These are phyloP conservation scores for Parnassius mnemosyne DNA, from an alignment of 2,888 invertebrate genomes.

Conservation along the genomic window DNA sequence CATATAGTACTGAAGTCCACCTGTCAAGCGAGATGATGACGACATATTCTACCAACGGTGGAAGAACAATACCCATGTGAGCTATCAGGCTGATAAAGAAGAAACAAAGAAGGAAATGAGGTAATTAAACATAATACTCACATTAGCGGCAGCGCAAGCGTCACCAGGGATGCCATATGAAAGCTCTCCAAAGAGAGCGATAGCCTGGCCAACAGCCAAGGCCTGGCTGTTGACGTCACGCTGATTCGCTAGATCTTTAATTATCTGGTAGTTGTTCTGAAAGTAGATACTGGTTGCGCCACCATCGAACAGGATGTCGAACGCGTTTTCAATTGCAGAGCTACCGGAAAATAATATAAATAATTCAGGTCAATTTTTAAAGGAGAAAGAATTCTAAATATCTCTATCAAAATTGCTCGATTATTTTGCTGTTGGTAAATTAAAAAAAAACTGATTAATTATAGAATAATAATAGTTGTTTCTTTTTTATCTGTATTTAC, in stretches of 20 bases:
- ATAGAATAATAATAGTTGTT: no score
- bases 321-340: constrained; percentile 37
- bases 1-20: no score
- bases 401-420: no score
- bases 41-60: no score
- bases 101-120: background rate
- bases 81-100: no score
- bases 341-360: constrained; percentile 23
- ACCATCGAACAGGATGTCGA: constrained; percentile 41
- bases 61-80: no score
- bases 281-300: constrained; percentile 47
- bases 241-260: constrained; percentile 43
- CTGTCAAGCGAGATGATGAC: no score
- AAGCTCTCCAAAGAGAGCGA: constrained; percentile 44
- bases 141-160: constrained; percentile 52
- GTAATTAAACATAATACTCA: constrained; percentile 39
- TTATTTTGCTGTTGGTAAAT: no score
- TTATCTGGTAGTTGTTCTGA: constrained; percentile 36
- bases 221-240: constrained; percentile 40
- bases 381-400: no score
- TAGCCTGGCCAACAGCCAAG: constrained; percentile 40
- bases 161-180: constrained; percentile 54
- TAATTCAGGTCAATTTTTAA: no score
- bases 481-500: no score
- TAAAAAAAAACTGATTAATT: no score